phyloP scores from a whole-genome alignment of 2,113 vertebrate genomes.

The Cyphomyrus discorhynchus region DNA sequence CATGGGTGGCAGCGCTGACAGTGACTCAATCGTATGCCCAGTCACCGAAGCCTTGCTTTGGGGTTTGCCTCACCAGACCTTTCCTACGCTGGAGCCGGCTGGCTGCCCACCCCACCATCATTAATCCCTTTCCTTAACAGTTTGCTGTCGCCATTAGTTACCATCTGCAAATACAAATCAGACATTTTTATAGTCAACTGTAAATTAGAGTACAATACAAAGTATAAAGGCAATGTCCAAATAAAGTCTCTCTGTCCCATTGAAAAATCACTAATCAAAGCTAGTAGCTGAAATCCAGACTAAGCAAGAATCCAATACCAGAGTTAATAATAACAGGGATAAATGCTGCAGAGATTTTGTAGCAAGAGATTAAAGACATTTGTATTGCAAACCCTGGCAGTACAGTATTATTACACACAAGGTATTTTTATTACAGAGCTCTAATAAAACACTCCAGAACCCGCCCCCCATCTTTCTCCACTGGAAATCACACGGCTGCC shows the following conservation, averaged over 20 bases:
- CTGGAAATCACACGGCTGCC: constrained; percentile 36
- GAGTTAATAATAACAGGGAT: not conserved
- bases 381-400: not conserved
- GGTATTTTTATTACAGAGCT: not conserved
- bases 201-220: not conserved
- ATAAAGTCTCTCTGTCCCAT: not conserved
- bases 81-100: not conserved
- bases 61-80: not conserved
- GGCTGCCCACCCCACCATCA: not conserved
- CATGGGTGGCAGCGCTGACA: not conserved
- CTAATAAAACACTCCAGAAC: not conserved
- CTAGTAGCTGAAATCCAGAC: not conserved
- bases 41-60: not conserved
- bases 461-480: not conserved
- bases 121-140: not conserved
- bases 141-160: not conserved
- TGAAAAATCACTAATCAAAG: not conserved
- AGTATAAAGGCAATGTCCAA: not conserved
- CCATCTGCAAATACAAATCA: not conserved
- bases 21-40: not conserved
- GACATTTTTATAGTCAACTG: not conserved
- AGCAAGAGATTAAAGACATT: not conserved
- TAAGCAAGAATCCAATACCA: not conserved
- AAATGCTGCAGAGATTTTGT: not conserved
- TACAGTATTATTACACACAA: not conserved